Base-by-base conservation (phyloP, 2,113 vertebrate species). In the Hystrix cristata region DNA sequence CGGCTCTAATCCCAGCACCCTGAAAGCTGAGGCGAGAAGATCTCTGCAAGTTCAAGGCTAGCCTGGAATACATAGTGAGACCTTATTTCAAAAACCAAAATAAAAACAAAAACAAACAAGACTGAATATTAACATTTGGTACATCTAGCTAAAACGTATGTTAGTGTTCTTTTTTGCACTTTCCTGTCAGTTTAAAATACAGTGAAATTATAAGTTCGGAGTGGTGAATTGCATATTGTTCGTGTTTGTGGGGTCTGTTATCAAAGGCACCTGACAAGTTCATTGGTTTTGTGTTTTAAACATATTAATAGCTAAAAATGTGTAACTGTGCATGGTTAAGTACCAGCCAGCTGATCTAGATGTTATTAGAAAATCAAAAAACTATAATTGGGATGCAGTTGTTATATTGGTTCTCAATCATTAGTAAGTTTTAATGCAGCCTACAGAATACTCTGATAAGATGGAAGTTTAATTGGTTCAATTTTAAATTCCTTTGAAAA, bases 371-470 rank as follows among this genome's bases (percentile, higher is more conserved):
- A 72, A 94, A 46, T 85, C 38, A 91, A 62, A 95, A 94, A 81
- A 91, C 69, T 89, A 80, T 80, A 90, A 82, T 64, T 85, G 71
- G 92, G 25, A 79, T 92, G 25, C 23, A 43, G 46, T 91, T 89
- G 21, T 83, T 69, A 65, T 90, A 96, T 97, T 95, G 69, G 21
- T 88, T 94, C 78, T 95, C 43, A 87, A 51, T 81, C 25, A 60
- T 93, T 95, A 65, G 12, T 60, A 91, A 79, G 51, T 95, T 96
- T 78, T 88, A 78, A 91, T 82, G 69, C 6, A 76, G 31, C 13
- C 21, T 94, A 16, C 18, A 65, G 31, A 8, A 43, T 89, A 71
- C 10, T 64, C 25, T 86, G 67, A 90, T 48, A 95, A 78, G 60
- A 72, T 95, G 14, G n/a, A 59, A 96, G 62, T 94, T 79, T 76